Conservation (phyloP, 35 echinoderm and acorn worm species). For the Strongylocentrotus purpuratus region DNA sequence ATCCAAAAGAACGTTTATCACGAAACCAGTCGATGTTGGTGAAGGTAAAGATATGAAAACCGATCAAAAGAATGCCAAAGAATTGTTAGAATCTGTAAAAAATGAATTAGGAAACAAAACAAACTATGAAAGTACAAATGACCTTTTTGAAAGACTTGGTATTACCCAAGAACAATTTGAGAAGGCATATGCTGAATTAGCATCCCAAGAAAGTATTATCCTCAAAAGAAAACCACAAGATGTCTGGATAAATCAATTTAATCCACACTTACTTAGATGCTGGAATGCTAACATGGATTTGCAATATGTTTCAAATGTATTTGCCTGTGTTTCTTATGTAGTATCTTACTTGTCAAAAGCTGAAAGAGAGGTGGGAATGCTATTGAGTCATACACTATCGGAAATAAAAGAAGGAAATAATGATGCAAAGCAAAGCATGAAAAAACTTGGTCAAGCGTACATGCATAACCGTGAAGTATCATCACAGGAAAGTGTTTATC, state of each 20-base stretch:
- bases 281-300: slow-evolving; percentile 56
- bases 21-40: neutral
- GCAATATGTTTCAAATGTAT: slow-evolving; percentile 57
- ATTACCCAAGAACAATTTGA: slow-evolving; percentile 68
- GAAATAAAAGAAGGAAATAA: slow-evolving; percentile 25
- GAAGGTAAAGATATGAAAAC: too few relatives aligned
- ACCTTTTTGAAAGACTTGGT: neutral
- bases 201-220: slow-evolving; percentile 39
- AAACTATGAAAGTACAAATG: neutral
- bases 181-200: slow-evolving; percentile 14
- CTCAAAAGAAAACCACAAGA: slow-evolving; percentile 29
- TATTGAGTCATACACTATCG: slow-evolving; percentile 1
- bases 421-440: too few relatives aligned
- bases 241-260: slow-evolving; percentile 24
- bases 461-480: slow-evolving; percentile 59
- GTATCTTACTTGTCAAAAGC: slow-evolving; percentile 66
- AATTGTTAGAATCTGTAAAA: too few relatives aligned
- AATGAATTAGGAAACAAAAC: too few relatives aligned
- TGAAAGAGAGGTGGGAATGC: slow-evolving; percentile 65
- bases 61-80: too few relatives aligned
- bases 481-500: slow-evolving; percentile 47
- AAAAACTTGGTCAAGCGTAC: slow-evolving; percentile 22
- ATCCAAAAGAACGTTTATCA: neutral
- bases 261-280: neutral
- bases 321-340: slow-evolving; percentile 60